Evolutionary conservation across 2,888 invertebrate genomes (phyloP), one percentile per base, ranked within the genome.

Genomic region (Noctua comes): DNA sequence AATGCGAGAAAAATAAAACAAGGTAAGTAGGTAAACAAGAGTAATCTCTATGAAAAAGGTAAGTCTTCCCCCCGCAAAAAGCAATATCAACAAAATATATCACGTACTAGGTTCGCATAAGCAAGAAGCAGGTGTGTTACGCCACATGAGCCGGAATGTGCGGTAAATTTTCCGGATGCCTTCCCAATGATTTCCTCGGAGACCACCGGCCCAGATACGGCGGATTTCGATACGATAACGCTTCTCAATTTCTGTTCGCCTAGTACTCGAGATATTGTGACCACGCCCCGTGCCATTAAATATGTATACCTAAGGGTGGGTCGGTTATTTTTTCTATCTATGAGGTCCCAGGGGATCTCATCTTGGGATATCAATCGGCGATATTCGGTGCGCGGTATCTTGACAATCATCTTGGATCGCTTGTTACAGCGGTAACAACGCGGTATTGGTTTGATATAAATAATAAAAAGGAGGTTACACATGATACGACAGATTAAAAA

Each of bases 131-230:
- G 96, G 96, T 96, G 95, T 93, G 94, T 95, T 93, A 92, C 95
- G 94, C 94, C 93, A 94, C 94, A 93, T 94, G 94, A 95, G 93
- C 92, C 92, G 94, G 95, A 95, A 95, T 95, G 95, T 95, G 97
- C 97, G 97, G 97, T 97, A 97, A 97, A 97, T 97, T 97, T 97
- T 97, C 97, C 97, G 97, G 97, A 97, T 97, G 97, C 97, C 97
- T 98, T 98, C 97, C 97, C 97, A 97, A 97, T 98, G 98, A 98
- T 98, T 98, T 98, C 98, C 98, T 98, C 97, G 94, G 98, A 98
- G 98, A 98, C 97, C 96, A 94, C 94, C 96, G 95, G 94, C 95
- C 96, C 95, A 95, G 97, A 97, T 97, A 96, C 95, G 93, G 93
- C 92, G 95, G 96, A 96, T 96, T 96, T 95, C 96, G 95, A 96